phyloP scores from a whole-genome alignment of 2,888 invertebrate species.

The Eulithis testata region DNA sequence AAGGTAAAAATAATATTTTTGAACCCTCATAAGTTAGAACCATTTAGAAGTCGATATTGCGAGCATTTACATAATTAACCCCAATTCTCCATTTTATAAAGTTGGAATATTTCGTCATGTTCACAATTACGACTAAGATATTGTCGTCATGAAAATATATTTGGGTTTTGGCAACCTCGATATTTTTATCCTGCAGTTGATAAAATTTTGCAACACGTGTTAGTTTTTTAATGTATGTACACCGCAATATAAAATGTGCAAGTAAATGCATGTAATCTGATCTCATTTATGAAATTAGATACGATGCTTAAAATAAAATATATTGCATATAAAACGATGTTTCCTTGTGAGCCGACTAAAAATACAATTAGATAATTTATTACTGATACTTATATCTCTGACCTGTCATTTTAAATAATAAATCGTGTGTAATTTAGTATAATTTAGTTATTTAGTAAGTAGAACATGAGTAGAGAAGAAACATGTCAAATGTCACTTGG shows the following conservation, averaged over 20 bases:
- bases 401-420: slow-evolving; percentile 18
- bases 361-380: slow-evolving; percentile 17
- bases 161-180: too few species aligned
- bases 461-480: slow-evolving; percentile 29
- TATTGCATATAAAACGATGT: neutral
- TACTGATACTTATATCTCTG: slow-evolving; percentile 4
- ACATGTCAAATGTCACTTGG: slow-evolving; percentile 47
- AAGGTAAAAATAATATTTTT: slow-evolving; percentile 24
- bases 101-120: neutral
- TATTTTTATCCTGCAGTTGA: too few species aligned
- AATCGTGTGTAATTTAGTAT: slow-evolving; percentile 21
- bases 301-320: slow-evolving; percentile 1
- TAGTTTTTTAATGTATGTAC: neutral
- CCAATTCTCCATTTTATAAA: slow-evolving; percentile 1
- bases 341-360: slow-evolving; percentile 11
- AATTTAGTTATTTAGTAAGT: too few species aligned
- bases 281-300: neutral
- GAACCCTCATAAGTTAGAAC: slow-evolving; percentile 18
- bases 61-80: slow-evolving; percentile 27
- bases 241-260: neutral
- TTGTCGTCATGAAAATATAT: too few species aligned
- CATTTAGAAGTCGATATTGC: slow-evolving; percentile 26
- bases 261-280: slow-evolving; percentile 1
- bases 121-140: too few species aligned
- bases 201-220: neutral